Percentiles rank a stretch among this genome's conserved stretches.
These are phyloP conservation scores for Tragelaphus strepsiceros DNA, from an alignment of 2,113 vertebrate species.

Conservation along the genomic window DNA sequence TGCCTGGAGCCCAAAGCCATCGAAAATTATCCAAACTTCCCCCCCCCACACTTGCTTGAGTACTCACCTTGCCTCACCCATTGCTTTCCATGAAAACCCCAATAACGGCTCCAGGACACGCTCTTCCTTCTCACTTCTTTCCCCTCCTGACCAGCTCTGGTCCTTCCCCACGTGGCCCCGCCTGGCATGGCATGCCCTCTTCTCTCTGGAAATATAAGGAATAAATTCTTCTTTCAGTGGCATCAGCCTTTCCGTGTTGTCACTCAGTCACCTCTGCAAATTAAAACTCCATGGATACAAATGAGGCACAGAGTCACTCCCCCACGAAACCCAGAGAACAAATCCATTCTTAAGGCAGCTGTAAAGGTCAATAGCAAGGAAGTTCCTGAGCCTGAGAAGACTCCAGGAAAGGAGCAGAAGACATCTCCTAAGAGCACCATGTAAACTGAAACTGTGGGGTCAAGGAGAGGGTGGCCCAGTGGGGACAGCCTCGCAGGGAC, in stretches of 20 bases:
- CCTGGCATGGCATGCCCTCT: neutral
- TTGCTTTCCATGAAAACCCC: neutral
- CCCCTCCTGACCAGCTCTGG: neutral
- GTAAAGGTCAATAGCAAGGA: neutral
- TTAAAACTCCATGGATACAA: neutral
- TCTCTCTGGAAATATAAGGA: neutral
- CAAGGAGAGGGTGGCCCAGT: neutral
- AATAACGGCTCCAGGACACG: neutral
- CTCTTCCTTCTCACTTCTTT: neutral
- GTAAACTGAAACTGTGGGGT: neutral
- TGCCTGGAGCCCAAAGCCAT: neutral
- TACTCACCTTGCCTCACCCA: neutral
- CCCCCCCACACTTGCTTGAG: neutral
- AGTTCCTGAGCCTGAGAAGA: neutral
- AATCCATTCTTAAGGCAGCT: neutral
- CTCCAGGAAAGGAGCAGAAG: neutral
- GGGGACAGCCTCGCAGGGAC: neutral
- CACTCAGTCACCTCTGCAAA: neutral
- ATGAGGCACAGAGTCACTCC: neutral
- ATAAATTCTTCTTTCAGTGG: neutral
- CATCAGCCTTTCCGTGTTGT: neutral
- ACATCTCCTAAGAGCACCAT: neutral
- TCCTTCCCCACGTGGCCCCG: neutral
- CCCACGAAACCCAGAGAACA: slow-evolving; percentile 10
- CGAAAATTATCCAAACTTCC: neutral